Conservation (phyloP, 2,113 vertebrate species). For the Hemiprocne comata region DNA sequence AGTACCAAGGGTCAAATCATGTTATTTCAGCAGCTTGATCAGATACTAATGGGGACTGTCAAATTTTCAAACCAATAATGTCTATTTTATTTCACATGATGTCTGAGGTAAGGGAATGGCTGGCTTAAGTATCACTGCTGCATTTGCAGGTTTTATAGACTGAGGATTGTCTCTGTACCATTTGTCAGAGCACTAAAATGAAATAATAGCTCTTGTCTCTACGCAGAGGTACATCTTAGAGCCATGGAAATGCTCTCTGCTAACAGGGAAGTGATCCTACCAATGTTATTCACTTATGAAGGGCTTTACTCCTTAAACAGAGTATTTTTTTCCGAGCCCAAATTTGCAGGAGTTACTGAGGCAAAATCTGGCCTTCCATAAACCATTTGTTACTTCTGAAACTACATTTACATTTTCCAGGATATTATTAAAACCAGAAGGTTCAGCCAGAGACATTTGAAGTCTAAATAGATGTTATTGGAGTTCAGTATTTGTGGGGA, state of each 20-base stretch:
- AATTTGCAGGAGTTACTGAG: background rate
- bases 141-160: slow-evolving; percentile 10
- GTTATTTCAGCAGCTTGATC: background rate
- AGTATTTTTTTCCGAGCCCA: background rate
- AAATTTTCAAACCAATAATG: background rate
- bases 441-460: slow-evolving; percentile 16
- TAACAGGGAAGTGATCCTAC: background rate
- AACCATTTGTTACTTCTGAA: slow-evolving; percentile 35
- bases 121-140: background rate
- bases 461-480: slow-evolving; percentile 29
- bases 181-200: slow-evolving; percentile 1
- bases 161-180: background rate
- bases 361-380: background rate
- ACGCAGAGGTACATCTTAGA: background rate
- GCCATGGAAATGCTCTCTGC: background rate
- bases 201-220: slow-evolving; percentile 13
- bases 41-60: background rate
- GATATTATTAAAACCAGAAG: slow-evolving; percentile 12
- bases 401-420: slow-evolving; percentile 25
- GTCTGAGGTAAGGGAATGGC: background rate
- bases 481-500: slow-evolving; percentile 26
- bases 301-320: background rate
- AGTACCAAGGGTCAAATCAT: background rate
- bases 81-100: background rate
- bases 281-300: background rate